phyloP scores from a whole-genome alignment of 2,113 vertebrate genomes.

The Catagonus wagneri region DNA sequence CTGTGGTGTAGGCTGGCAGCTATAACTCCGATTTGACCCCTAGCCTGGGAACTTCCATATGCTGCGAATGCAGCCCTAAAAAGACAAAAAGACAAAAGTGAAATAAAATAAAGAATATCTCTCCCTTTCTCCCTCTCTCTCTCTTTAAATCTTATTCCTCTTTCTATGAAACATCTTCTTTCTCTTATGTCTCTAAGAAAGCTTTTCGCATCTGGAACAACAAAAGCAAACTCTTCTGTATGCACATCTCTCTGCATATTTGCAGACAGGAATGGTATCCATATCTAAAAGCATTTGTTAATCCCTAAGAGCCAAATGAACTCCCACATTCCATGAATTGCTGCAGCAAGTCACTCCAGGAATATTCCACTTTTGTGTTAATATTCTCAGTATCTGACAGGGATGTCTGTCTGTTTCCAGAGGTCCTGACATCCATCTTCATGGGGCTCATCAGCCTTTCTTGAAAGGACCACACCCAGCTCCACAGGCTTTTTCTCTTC shows the following conservation, averaged over 20 bases:
- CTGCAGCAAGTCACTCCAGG: neutral
- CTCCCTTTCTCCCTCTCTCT: neutral
- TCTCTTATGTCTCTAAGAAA: constrained; percentile 14
- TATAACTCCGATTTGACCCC: too few species aligned
- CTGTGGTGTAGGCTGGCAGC: too few species aligned
- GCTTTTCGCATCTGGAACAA: constrained; percentile 36
- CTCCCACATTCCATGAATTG: constrained; percentile 32
- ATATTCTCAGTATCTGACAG: constrained; percentile 5
- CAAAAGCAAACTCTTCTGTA: neutral
- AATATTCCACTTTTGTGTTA: neutral
- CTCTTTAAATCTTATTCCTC: neutral
- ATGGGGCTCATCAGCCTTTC: neutral
- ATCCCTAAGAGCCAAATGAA: constrained; percentile 31
- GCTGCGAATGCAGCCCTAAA: too few species aligned
- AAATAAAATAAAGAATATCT: neutral
- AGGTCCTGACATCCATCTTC: neutral
- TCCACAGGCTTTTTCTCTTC: neutral
- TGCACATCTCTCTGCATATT: constrained; percentile 12
- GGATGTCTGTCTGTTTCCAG: neutral
- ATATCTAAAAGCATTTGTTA: constrained; percentile 35
- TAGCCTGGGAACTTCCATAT: too few species aligned
- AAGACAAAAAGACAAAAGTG: too few species aligned
- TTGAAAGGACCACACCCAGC: constrained; percentile 8
- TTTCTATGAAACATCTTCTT: neutral
- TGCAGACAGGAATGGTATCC: constrained; percentile 31